phyloP scores from a whole-genome alignment of 2,888 invertebrate species.

The Tenthredo mesomela region DNA sequence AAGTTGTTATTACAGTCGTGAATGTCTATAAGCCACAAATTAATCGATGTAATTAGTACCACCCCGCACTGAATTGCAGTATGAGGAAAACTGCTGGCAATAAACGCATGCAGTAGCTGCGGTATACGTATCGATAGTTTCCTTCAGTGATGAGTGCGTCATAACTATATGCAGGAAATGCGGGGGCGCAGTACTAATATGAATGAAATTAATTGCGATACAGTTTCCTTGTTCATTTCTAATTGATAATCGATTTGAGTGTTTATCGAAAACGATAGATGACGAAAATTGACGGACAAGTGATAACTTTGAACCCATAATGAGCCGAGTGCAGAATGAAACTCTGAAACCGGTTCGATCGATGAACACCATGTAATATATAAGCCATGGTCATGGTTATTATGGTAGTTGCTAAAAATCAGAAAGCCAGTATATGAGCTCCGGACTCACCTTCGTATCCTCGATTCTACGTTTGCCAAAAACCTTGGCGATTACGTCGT shows the following conservation, averaged over 20 bases:
- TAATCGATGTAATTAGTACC: background rate
- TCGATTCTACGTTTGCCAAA: slow-evolving; percentile 46
- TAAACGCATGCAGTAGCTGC: too few relatives aligned
- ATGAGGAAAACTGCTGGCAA: background rate
- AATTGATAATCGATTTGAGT: background rate
- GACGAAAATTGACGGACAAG: background rate
- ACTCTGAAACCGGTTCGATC: background rate
- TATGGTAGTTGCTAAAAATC: background rate
- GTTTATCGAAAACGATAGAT: background rate
- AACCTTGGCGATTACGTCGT: slow-evolving; percentile 35
- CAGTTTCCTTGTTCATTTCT: background rate
- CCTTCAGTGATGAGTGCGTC: background rate
- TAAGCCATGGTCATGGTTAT: background rate
- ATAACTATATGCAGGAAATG: background rate
- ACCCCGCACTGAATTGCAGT: background rate
- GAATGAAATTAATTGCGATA: background rate
- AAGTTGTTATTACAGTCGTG: background rate
- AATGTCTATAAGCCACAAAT: background rate
- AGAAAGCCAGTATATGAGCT: background rate
- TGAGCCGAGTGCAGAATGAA: background rate
- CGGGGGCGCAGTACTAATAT: background rate
- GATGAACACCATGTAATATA: background rate
- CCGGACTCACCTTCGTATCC: slow-evolving; percentile 23
- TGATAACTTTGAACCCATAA: background rate
- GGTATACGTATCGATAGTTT: too few relatives aligned